These are phyloP conservation scores for Stenodema calcarata DNA, from an alignment of 2,888 invertebrate species.

Conservation along the genomic window DNA sequence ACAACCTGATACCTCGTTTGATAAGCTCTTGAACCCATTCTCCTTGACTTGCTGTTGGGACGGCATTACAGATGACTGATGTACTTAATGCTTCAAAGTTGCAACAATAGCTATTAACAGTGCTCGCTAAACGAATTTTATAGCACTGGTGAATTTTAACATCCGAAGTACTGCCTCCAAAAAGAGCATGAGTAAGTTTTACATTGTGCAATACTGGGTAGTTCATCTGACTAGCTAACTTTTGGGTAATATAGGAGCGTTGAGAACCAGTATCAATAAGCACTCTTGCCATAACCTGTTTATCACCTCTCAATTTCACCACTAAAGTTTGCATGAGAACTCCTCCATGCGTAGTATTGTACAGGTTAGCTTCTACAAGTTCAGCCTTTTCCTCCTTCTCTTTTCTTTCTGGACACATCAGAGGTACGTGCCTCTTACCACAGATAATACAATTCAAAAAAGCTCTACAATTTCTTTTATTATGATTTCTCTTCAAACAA, in stretches of 20 bases:
- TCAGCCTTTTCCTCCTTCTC: not conserved
- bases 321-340: not conserved
- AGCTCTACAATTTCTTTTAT: not conserved
- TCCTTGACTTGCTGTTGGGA: not conserved
- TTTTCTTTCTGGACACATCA: not conserved
- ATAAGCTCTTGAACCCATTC: not conserved
- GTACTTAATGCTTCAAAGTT: not conserved
- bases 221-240: not conserved
- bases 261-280: conserved; percentile 17
- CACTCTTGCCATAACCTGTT: not conserved
- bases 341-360: not conserved
- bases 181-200: not conserved
- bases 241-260: not conserved
- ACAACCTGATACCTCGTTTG: not conserved
- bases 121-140: conserved; percentile 38
- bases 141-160: not conserved
- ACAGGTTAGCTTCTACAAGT: not conserved
- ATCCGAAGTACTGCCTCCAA: not conserved
- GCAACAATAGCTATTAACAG: not conserved
- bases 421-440: not conserved
- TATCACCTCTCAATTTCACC: not conserved
- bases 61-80: not conserved
- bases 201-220: not conserved
- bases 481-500: not conserved
- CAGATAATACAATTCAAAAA: not conserved